phyloP scores from a whole-genome alignment of 2,888 invertebrate genomes.

The Cryptus armator region DNA sequence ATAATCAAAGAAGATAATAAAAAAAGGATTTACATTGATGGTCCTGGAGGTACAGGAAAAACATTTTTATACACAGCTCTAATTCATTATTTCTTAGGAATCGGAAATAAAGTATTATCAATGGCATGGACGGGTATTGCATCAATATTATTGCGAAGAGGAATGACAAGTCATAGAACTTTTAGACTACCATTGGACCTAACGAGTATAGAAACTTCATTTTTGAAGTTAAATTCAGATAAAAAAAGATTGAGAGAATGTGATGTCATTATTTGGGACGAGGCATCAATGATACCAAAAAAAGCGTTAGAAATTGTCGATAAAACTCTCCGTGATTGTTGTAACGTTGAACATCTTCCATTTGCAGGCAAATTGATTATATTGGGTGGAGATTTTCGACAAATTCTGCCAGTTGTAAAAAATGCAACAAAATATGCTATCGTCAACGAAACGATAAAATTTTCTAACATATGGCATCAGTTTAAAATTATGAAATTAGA shows the following conservation, averaged over 20 bases:
- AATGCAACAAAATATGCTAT: conserved; percentile 13
- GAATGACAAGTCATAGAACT: conserved; percentile 52
- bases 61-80: background rate
- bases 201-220: conserved; percentile 16
- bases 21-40: conserved; percentile 35
- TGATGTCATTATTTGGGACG: conserved; percentile 42
- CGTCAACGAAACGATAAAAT: conserved; percentile 24
- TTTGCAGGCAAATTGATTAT: conserved; percentile 42
- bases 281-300: conserved; percentile 39
- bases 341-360: conserved; percentile 4
- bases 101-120: conserved; percentile 39
- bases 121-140: conserved; percentile 56
- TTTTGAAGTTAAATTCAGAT: conserved; percentile 34
- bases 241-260: conserved; percentile 29
- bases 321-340: conserved; percentile 43
- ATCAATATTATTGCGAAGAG: conserved; percentile 32
- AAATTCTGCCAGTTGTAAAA: conserved; percentile 37
- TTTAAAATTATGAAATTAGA: conserved; percentile 32
- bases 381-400: conserved; percentile 45
- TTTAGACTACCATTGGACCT: conserved; percentile 55
- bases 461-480: conserved; percentile 11
- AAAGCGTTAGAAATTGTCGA: conserved; percentile 42
- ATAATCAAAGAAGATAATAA: conserved; percentile 6
- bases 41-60: conserved; percentile 52
- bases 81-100: conserved; percentile 44